phyloP scores from a whole-genome alignment of 2,113 vertebrate genomes.

The Columbina picui region DNA sequence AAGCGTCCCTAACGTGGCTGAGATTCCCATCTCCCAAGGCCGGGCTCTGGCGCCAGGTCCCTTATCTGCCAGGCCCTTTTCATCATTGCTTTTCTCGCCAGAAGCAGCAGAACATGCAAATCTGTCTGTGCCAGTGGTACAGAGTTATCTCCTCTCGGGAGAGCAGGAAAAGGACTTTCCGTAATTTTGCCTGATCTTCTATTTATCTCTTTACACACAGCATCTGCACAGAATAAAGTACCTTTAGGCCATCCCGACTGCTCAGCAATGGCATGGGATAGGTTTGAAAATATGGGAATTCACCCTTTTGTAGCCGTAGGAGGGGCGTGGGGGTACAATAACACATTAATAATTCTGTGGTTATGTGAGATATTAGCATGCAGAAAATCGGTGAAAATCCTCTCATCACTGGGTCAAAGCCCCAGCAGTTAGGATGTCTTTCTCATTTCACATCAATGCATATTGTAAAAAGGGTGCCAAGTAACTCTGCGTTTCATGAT shows the following conservation, averaged over 20 bases:
- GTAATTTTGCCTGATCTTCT: background rate
- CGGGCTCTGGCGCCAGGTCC: background rate
- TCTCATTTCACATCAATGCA: background rate
- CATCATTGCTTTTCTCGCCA: background rate
- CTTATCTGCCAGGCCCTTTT: background rate
- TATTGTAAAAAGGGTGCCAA: background rate
- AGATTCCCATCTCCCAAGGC: background rate
- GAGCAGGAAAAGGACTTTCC: background rate
- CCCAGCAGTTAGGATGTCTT: background rate
- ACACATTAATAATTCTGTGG: background rate
- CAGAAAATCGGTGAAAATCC: background rate
- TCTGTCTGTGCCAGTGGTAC: background rate
- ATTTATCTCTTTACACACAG: background rate
- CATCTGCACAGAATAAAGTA: background rate
- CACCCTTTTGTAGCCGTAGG: no score
- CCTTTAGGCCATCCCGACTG: background rate
- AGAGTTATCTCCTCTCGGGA: background rate
- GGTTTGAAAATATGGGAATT: background rate
- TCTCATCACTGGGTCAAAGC: background rate
- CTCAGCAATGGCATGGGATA: background rate
- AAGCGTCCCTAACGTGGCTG: background rate
- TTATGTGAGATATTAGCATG: background rate
- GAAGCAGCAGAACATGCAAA: background rate
- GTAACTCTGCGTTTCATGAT: background rate
- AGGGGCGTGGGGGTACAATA: background rate